Evolutionary conservation across 2,797 vertebrate species (phyloP).

Genomic region (Typhlichthys eigenmanni): DNA sequence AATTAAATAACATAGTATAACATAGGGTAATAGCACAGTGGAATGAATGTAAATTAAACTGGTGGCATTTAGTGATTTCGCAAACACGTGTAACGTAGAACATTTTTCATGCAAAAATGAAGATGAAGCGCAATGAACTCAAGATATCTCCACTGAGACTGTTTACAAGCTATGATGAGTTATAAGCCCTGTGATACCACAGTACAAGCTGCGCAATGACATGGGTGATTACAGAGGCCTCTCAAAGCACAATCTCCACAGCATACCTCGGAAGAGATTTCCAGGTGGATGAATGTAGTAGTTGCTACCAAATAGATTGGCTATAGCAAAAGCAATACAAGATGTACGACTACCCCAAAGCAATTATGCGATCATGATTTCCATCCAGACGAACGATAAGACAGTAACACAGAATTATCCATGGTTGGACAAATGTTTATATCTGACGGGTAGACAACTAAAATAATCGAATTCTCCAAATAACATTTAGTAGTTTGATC

Average conservation of each 20-base stretch:
- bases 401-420: constrained; percentile 13
- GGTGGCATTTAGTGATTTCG: too few relatives aligned
- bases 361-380: too few relatives aligned
- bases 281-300: constrained; percentile 3
- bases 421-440: constrained; percentile 4
- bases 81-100: too few relatives aligned
- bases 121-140: constrained; percentile 16
- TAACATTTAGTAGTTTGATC: too few relatives aligned
- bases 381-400: background rate
- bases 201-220: constrained; percentile 59
- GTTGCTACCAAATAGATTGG: background rate
- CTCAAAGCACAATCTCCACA: constrained; percentile 50
- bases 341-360: too few relatives aligned
- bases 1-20: too few relatives aligned
- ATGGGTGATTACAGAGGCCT: constrained; percentile 57
- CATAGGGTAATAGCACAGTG: too few relatives aligned
- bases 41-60: too few relatives aligned
- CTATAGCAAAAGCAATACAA: constrained; percentile 22
- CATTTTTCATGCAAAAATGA: background rate
- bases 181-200: constrained; percentile 50
- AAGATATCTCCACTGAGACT: constrained; percentile 28
- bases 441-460: too few relatives aligned
- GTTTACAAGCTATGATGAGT: constrained; percentile 37
- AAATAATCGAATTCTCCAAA: too few relatives aligned
- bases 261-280: constrained; percentile 44